Percentiles rank a stretch among this genome's conserved stretches.
These are phyloP conservation scores for Polyommatus icarus DNA, from an alignment of 2,888 invertebrate species.

Conservation along the genomic window DNA sequence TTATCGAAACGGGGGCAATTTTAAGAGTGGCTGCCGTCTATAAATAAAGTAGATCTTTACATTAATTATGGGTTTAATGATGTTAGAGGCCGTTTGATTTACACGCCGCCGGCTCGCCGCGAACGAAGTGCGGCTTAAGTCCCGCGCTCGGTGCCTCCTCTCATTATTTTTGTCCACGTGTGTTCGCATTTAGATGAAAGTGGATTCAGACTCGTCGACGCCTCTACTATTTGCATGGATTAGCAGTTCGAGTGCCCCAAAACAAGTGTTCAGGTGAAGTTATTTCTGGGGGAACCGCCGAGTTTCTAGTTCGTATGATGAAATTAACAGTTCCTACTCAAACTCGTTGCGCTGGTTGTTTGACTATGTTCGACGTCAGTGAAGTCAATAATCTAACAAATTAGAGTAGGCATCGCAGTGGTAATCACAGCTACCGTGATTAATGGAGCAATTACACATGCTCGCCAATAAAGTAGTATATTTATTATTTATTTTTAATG, in stretches of 20 bases:
- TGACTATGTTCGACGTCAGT: background rate
- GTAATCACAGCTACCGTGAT: background rate
- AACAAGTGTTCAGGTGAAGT: slow-evolving; percentile 39
- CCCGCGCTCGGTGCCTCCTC: slow-evolving; percentile 63
- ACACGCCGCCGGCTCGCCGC: slow-evolving; percentile 77
- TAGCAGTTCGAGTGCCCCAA: slow-evolving; percentile 50
- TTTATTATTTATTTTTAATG: background rate
- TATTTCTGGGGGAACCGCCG: slow-evolving; percentile 26
- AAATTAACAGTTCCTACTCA: background rate
- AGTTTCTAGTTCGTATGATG: background rate
- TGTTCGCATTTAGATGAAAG: slow-evolving; percentile 70
- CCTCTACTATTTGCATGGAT: slow-evolving; percentile 67
- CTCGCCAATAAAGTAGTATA: background rate
- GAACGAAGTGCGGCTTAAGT: slow-evolving; percentile 78
- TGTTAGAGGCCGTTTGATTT: slow-evolving; percentile 80
- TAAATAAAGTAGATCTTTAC: slow-evolving; percentile 54
- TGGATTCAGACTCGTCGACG: slow-evolving; percentile 68
- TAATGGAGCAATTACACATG: background rate
- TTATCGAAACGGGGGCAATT: slow-evolving; percentile 75
- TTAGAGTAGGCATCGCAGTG: background rate
- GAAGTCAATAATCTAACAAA: background rate
- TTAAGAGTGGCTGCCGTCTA: slow-evolving; percentile 68
- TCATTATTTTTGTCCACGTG: slow-evolving; percentile 75
- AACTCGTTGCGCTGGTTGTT: background rate
- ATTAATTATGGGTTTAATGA: slow-evolving; percentile 80